phyloP scores from a whole-genome alignment of 2,888 invertebrate species.

The Eucera pruinosa region DNA sequence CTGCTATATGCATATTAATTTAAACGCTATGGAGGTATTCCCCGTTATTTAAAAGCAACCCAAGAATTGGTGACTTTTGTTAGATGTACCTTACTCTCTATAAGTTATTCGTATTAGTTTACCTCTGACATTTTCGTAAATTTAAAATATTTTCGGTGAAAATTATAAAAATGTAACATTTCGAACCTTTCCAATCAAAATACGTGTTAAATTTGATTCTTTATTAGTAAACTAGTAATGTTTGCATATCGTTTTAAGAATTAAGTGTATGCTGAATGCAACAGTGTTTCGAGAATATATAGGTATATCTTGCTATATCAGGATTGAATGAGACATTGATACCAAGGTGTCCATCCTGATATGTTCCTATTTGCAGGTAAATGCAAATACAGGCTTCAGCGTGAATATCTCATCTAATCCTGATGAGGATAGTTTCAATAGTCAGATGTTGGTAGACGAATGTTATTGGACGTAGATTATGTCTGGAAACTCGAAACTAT shows the following conservation, averaged over 20 bases:
- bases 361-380: slow-evolving; percentile 13
- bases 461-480: slow-evolving; percentile 4
- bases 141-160: no score
- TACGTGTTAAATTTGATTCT: no score
- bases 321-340: slow-evolving; percentile 13
- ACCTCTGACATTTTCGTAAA: no score
- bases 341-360: slow-evolving; percentile 11
- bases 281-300: not conserved
- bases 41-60: not conserved
- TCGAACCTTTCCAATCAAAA: no score
- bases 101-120: no score
- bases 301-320: not conserved
- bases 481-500: not conserved
- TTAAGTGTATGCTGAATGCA: not conserved
- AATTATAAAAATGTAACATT: no score
- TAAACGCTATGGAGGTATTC: not conserved
- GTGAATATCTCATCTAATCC: slow-evolving; percentile 20
- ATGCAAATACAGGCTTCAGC: slow-evolving; percentile 2
- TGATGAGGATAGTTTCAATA: slow-evolving; percentile 20
- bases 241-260: not conserved
- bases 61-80: not conserved
- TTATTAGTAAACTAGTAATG: no score
- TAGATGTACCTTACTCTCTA: no score
- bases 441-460: slow-evolving; percentile 11
- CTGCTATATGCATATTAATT: slow-evolving; percentile 15